Evolutionary conservation across 2,888 invertebrate species (phyloP), one percentile per base, ranked within the genome.

Genomic region (Apotomis capreana): DNA sequence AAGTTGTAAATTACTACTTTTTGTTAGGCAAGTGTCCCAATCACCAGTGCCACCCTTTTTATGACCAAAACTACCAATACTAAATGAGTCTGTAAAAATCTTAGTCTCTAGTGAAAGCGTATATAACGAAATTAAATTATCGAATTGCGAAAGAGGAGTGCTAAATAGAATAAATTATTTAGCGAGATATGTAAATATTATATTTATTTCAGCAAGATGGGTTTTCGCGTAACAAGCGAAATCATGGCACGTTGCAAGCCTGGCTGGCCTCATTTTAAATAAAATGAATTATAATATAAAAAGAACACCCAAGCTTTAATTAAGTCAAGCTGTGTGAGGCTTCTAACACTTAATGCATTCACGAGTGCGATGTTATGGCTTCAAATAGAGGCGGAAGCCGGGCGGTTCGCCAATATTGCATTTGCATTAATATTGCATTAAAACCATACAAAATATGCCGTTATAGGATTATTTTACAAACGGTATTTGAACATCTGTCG

Each of bases 361-460:
- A 37, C 15, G 52, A 65, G 65, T 61, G 49, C 52, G n/a, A 58
- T 69, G 26, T 54, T 60, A 61, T 49, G 60, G 60, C 65, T 70
- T 70, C 69, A 46, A 54, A 70, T 62, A 62, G 12, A 46, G 63
- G 51, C n/a, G 26, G 65, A 67, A 70, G 60, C 70, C 70, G 13
- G 52, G 51, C 57, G 55, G 59, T 64, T 58, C 69, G 64, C 60
- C 70, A 67, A 70, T 70, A 70, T 26, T 61, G 70, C 55, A 70
- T 65, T 70, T 62, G 52, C 65, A 70, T 70, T 46, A 65, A 67
- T 67, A 65, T 57, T 69, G 69, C 15, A 69, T 69, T 70, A 67
- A 70, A 70, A 26, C 70, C 70, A 55, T 70, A 70, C 60, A 64
- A 70, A 70, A 70, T 70, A 70, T 37, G 26, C 70, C 60, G 55